phyloP scores from a whole-genome alignment of 92 coral and sea anemone species.

The Umimayanthus kanabou region DNA sequence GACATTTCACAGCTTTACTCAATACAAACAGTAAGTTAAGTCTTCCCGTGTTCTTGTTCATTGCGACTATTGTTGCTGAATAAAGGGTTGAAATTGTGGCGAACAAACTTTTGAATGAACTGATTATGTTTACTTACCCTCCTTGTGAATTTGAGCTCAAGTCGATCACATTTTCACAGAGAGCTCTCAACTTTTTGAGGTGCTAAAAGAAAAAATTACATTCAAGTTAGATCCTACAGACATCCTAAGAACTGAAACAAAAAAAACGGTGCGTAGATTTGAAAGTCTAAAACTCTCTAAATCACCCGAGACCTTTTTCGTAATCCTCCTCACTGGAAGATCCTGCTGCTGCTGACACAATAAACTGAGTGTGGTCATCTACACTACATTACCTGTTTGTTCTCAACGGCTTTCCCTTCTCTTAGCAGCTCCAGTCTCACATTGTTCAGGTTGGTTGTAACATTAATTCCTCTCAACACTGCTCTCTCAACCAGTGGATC shows the following conservation, averaged over 20 bases:
- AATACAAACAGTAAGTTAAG: no score
- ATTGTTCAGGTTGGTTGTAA: constrained; percentile 79
- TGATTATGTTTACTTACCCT: constrained; percentile 5
- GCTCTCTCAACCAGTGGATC: constrained; percentile 87
- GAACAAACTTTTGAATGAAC: neutral
- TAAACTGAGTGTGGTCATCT: neutral
- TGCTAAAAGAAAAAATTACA: constrained; percentile 57
- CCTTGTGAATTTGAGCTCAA: constrained; percentile 26
- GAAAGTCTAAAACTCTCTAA: neutral
- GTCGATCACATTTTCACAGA: constrained; percentile 70
- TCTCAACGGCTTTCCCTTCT: constrained; percentile 77
- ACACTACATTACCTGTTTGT: constrained; percentile 73
- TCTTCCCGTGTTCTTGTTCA: no score
- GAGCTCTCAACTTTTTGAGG: constrained; percentile 64
- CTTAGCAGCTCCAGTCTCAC: constrained; percentile 82
- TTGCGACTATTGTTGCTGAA: no score
- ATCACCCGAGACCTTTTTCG: neutral
- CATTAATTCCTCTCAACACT: constrained; percentile 75
- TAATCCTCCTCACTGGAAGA: no score
- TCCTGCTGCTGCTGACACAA: neutral
- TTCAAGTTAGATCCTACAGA: neutral
- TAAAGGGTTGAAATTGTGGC: no score
- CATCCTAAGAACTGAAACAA: neutral
- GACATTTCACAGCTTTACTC: no score
- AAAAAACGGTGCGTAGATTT: neutral